Conservation (phyloP, 2,888 invertebrate species). For the Xestia sexstrigata region DNA sequence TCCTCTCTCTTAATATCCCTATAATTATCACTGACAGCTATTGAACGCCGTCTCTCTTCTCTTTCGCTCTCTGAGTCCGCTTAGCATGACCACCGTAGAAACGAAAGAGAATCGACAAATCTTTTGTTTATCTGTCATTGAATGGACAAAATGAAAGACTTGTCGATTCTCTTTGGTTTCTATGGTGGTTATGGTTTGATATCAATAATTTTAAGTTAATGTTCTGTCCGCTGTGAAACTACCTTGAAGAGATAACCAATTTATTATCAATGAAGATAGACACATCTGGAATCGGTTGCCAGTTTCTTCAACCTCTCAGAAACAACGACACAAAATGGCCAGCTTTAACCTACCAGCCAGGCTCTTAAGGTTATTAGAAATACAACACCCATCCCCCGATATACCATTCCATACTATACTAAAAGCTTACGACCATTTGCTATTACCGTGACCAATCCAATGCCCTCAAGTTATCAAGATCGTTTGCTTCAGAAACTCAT, state of each 20-base stretch:
- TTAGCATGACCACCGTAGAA: too few species aligned
- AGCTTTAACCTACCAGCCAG: not conserved
- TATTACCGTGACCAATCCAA: conserved; percentile 2
- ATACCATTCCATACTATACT: not conserved
- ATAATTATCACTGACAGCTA: too few species aligned
- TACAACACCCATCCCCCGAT: not conserved
- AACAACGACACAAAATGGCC: not conserved
- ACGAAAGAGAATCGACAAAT: too few species aligned
- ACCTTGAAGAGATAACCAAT: not conserved
- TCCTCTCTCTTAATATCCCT: too few species aligned
- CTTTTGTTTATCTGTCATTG: too few species aligned
- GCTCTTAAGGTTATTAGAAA: not conserved
- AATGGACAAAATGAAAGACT: too few species aligned
- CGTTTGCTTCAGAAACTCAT: not conserved
- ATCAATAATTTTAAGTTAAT: too few species aligned
- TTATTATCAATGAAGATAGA: not conserved
- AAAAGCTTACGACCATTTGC: conserved; percentile 11
- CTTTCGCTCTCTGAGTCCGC: too few species aligned
- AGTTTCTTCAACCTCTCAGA: not conserved
- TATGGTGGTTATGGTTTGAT: too few species aligned
- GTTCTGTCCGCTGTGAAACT: not conserved
- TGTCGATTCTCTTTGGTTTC: too few species aligned
- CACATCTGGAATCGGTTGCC: not conserved
- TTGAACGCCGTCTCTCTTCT: too few species aligned
- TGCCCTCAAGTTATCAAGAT: not conserved